phyloP scores from a whole-genome alignment of 2,888 invertebrate genomes.

The Pseudococcus viburni region DNA sequence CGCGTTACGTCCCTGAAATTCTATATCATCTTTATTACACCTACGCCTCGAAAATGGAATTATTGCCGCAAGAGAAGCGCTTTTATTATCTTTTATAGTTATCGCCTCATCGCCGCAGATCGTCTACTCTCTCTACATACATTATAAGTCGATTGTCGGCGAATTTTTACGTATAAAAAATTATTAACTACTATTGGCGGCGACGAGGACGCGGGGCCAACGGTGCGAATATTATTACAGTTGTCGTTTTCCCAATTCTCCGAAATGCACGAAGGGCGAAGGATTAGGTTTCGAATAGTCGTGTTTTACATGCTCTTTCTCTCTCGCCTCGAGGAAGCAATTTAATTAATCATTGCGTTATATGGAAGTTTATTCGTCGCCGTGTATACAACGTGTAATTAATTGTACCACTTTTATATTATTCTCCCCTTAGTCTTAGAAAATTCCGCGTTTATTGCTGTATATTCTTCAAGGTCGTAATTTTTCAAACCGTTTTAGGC shows the following conservation, averaged over 20 bases:
- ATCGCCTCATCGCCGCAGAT: constrained; percentile 40
- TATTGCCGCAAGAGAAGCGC: constrained; percentile 63
- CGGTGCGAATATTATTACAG: constrained; percentile 42
- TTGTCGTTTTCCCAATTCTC: constrained; percentile 1
- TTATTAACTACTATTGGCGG: constrained; percentile 54
- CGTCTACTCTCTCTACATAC: constrained; percentile 51
- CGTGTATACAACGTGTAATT: constrained; percentile 60
- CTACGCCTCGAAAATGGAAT: constrained; percentile 65
- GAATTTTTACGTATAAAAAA: constrained; percentile 63
- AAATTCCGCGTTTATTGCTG: neutral
- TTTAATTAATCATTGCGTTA: constrained; percentile 66
- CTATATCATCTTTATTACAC: constrained; percentile 65
- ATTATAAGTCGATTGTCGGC: constrained; percentile 64
- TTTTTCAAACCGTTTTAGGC: neutral
- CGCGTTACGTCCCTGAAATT: constrained; percentile 53
- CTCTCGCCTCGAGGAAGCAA: constrained; percentile 56
- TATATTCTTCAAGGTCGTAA: neutral
- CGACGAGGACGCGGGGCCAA: neutral
- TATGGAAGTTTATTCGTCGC: constrained; percentile 55
- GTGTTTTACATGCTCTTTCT: constrained; percentile 24
- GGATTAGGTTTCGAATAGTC: constrained; percentile 21
- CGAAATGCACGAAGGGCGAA: neutral
- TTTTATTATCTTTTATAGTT: constrained; percentile 66
- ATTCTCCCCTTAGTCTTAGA: neutral
- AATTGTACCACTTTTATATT: constrained; percentile 55